These are phyloP conservation scores for Planococcus citri DNA, from an alignment of 1,140 invertebrate genomes.

Conservation along the genomic window DNA sequence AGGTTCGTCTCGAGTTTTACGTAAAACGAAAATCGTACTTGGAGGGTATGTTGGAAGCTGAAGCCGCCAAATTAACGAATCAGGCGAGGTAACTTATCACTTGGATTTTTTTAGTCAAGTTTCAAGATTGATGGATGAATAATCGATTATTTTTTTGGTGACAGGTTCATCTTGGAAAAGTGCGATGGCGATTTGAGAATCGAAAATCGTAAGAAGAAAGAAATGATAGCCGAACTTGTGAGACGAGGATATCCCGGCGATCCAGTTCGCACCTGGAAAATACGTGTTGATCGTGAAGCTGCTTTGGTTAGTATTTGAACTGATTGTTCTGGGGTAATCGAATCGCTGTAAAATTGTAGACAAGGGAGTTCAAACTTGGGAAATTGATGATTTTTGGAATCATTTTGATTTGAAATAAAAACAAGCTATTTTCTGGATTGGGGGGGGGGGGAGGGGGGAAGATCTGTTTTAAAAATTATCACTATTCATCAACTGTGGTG, in stretches of 20 bases:
- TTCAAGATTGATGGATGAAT: too few species aligned
- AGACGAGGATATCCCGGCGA: slow-evolving; percentile 83
- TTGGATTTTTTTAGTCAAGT: too few species aligned
- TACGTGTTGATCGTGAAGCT: slow-evolving; percentile 33
- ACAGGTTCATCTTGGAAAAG: slow-evolving; percentile 89
- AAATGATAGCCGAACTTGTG: slow-evolving; percentile 78
- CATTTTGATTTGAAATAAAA: too few species aligned
- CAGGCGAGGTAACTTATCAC: slow-evolving; percentile 78
- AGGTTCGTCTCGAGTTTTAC: slow-evolving; percentile 70
- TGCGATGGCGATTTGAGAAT: slow-evolving; percentile 82
- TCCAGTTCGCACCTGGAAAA: slow-evolving; percentile 88
- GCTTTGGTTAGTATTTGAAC: slow-evolving; percentile 29
- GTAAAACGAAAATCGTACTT: slow-evolving; percentile 78
- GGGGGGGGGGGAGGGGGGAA: too few species aligned
- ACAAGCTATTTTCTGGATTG: too few species aligned
- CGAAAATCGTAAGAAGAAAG: slow-evolving; percentile 91
- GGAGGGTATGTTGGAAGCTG: slow-evolving; percentile 79
- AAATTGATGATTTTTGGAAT: too few species aligned
- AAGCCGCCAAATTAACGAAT: slow-evolving; percentile 79
- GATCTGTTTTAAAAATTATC: too few species aligned
- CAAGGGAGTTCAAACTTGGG: too few species aligned
- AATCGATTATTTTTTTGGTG: too few species aligned
- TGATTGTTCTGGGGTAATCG: too few species aligned
- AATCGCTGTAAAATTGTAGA: too few species aligned
- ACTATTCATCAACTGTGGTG: too few species aligned